Evolutionary conservation across 2,797 vertebrate genomes (phyloP).

Genomic region (Triplophysa bombifrons): DNA sequence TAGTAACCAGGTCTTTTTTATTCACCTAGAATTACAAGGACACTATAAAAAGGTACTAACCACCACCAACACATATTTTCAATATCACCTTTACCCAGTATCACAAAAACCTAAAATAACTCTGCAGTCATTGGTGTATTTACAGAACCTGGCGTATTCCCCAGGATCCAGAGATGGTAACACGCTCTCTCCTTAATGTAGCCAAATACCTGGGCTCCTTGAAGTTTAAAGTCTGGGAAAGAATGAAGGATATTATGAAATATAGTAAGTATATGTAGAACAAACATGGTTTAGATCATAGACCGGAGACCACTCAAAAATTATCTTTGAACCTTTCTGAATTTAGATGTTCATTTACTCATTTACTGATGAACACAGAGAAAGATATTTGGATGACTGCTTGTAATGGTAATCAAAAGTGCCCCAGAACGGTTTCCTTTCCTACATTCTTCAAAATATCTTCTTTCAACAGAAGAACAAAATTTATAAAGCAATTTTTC

Average conservation of each 20-base stretch:
- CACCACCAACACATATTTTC: neutral
- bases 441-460: no score
- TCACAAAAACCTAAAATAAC: constrained; percentile 12
- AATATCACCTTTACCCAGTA: neutral
- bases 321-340: no score
- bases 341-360: no score
- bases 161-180: constrained; percentile 65
- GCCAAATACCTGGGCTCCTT: constrained; percentile 78
- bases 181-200: constrained; percentile 73
- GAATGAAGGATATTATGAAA: constrained; percentile 75
- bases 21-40: constrained; percentile 79
- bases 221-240: constrained; percentile 80
- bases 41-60: constrained; percentile 74
- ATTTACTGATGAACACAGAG: no score
- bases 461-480: no score
- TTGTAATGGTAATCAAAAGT: no score
- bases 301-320: no score
- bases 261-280: constrained; percentile 70
- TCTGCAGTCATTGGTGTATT: constrained; percentile 41
- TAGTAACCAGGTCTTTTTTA: constrained; percentile 19
- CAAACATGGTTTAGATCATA: no score
- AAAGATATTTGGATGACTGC: no score
- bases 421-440: no score
- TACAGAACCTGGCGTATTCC: constrained; percentile 74
- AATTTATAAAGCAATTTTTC: no score